Evolutionary conservation across 2,797 vertebrate species (phyloP).

Genomic region (Ctenosaura bakeri): DNA sequence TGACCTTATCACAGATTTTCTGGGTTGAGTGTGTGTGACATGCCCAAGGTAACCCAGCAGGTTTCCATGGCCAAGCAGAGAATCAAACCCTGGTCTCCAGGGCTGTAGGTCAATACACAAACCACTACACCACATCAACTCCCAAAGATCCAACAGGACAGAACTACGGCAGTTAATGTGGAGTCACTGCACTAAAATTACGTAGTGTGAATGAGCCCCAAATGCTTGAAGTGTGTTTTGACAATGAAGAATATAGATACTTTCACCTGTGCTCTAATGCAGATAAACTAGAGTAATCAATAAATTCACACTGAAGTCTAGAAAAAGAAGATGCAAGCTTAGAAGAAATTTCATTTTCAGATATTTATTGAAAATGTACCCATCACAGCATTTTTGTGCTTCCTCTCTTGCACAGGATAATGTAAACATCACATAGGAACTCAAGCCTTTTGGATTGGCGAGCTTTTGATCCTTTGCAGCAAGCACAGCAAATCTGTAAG

Average conservation of each 20-base stretch:
- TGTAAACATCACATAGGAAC: constrained; percentile 23
- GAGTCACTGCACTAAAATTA: no score
- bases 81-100: no score
- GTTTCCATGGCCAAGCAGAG: no score
- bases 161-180: no score
- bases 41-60: no score
- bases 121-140: no score
- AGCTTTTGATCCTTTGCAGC: constrained; percentile 8
- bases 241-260: background rate
- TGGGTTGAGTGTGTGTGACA: no score
- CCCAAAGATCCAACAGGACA: no score
- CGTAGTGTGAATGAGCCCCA: no score
- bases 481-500: background rate
- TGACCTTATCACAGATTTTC: no score
- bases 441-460: background rate
- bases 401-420: constrained; percentile 7
- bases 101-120: no score
- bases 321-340: constrained; percentile 24
- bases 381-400: constrained; percentile 13
- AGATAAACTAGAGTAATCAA: background rate
- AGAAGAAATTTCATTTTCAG: background rate
- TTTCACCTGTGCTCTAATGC: background rate
- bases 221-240: background rate
- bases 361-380: constrained; percentile 40
- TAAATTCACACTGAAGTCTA: background rate